phyloP scores from a whole-genome alignment of 2,797 vertebrate species.

The Pygocentrus nattereri region DNA sequence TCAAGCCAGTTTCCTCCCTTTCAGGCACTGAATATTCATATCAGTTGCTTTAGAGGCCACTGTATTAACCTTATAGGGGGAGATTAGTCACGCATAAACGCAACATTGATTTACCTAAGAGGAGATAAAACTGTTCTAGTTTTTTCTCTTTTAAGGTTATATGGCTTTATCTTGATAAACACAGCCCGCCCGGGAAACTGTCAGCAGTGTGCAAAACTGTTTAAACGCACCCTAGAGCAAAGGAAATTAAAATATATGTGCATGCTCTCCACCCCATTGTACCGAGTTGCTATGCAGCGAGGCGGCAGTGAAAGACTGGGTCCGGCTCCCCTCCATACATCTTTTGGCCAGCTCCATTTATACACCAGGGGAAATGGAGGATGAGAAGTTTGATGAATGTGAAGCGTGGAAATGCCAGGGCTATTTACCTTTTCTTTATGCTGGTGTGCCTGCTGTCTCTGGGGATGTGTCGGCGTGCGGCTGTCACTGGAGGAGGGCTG shows the following conservation, averaged over 20 bases:
- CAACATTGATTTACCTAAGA: conserved; percentile 21
- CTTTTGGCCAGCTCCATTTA: conserved; percentile 61
- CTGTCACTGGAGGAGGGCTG: conserved; percentile 40
- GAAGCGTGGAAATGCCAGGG: conserved; percentile 63
- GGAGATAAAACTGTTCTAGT: neutral
- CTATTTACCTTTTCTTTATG: conserved; percentile 62
- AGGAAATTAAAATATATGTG: conserved; percentile 71
- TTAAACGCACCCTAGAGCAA: conserved; percentile 9
- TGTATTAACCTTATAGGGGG: conserved; percentile 5
- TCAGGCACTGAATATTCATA: conserved; percentile 2
- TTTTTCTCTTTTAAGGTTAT: conserved; percentile 1
- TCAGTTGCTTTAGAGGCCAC: neutral
- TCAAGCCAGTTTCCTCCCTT: neutral
- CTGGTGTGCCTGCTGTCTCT: conserved; percentile 51
- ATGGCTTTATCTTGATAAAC: neutral
- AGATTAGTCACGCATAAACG: neutral
- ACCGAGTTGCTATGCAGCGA: conserved; percentile 67
- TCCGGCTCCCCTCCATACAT: conserved; percentile 65
- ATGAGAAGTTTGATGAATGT: conserved; percentile 70
- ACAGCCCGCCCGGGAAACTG: conserved; percentile 8
- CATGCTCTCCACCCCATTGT: conserved; percentile 66
- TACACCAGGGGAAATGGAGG: conserved; percentile 66
- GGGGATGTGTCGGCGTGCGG: conserved; percentile 35
- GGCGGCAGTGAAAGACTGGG: conserved; percentile 70
- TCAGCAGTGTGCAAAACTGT: conserved; percentile 5